A percentile compares a stretch with the other conserved stretches of the same genome.
Evolutionary conservation across 2,113 vertebrate species (phyloP).

Genomic region (Periophthalmus modestus): DNA sequence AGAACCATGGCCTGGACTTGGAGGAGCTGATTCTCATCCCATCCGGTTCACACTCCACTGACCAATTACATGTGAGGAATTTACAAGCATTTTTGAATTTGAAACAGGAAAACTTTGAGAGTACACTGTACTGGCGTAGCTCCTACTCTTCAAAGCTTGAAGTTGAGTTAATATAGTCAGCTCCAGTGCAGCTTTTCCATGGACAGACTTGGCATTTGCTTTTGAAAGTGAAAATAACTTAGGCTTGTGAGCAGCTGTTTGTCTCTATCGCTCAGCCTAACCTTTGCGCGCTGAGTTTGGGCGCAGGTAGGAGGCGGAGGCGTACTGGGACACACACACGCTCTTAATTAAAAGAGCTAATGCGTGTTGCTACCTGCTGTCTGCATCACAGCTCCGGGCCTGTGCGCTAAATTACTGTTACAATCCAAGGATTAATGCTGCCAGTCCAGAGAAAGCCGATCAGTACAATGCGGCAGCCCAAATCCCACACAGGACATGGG

Average conservation of each 20-base stretch:
- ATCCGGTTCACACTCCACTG: too few relatives aligned
- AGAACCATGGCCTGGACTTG: too few relatives aligned
- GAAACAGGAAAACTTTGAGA: not conserved
- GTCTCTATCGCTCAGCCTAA: conserved; percentile 7
- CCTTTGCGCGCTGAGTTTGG: conserved; percentile 44
- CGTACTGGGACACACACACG: conserved; percentile 16
- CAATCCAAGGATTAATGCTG: conserved; percentile 36
- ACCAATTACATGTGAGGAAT: too few relatives aligned
- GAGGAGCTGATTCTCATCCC: too few relatives aligned
- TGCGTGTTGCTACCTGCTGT: conserved; percentile 45
- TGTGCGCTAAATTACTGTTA: conserved; percentile 16
- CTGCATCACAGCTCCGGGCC: conserved; percentile 22
- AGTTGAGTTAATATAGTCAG: not conserved
- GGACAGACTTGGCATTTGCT: not conserved
- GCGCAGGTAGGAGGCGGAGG: conserved; percentile 25
- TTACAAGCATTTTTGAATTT: too few relatives aligned
- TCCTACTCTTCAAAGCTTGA: not conserved
- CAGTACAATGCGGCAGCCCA: conserved; percentile 11
- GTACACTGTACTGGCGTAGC: not conserved
- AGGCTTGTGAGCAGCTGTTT: not conserved
- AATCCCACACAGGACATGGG: conserved; percentile 8
- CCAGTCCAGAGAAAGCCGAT: conserved; percentile 2
- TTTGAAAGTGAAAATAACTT: not conserved
- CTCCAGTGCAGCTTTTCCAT: not conserved
- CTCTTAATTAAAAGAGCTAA: conserved; percentile 66